Conservation (phyloP, 2,797 vertebrate species). For the Centroberyx gerrardi region DNA sequence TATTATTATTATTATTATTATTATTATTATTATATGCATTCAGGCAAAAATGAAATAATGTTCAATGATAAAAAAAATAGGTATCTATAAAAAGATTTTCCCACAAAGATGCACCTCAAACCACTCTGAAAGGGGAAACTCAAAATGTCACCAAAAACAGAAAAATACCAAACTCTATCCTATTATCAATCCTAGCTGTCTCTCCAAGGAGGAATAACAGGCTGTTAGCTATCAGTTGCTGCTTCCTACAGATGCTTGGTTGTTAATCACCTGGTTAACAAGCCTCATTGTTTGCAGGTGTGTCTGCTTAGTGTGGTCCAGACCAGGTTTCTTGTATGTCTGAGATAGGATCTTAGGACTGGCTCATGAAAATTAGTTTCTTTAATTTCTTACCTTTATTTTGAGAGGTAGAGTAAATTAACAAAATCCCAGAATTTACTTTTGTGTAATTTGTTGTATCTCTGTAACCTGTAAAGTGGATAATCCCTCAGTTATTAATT, state of each 20-base stretch:
- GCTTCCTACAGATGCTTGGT: constrained; percentile 1
- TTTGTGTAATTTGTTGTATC: constrained; percentile 18
- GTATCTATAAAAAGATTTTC: not conserved
- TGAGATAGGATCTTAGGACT: constrained; percentile 32
- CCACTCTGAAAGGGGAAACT: not conserved
- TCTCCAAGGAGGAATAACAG: not conserved
- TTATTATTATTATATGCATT: too few species aligned
- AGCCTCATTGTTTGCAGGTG: constrained; percentile 62
- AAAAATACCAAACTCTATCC: not conserved
- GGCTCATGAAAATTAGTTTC: constrained; percentile 22
- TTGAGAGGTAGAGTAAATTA: constrained; percentile 34
- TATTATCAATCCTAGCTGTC: not conserved
- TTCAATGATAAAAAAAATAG: not conserved
- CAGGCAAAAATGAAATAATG: too few species aligned
- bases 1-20: too few species aligned
- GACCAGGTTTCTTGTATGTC: constrained; percentile 43
- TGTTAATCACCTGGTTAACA: constrained; percentile 58
- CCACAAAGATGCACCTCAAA: not conserved
- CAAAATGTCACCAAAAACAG: not conserved
- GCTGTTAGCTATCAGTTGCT: not conserved
- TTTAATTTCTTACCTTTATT: constrained; percentile 25
- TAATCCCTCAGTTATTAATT: constrained; percentile 1
- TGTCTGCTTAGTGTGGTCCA: constrained; percentile 58
- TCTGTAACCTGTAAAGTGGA: not conserved
- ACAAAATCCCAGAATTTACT: constrained; percentile 5